Evolutionary conservation across 2,888 invertebrate species (phyloP).

Genomic region (Phengaris alcon): DNA sequence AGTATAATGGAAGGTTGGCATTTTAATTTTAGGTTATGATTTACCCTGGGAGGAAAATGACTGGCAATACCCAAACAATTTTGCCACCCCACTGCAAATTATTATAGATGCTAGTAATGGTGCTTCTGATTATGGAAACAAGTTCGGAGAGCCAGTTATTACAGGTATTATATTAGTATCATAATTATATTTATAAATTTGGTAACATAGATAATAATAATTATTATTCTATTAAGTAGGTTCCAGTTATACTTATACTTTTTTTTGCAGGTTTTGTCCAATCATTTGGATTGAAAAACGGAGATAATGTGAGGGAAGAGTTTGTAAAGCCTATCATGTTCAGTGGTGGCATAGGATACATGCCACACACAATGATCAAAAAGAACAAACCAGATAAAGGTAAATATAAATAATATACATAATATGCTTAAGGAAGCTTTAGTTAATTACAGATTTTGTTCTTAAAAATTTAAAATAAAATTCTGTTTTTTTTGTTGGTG

Average conservation of each 20-base stretch:
- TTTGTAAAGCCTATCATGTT: conserved; percentile 99
- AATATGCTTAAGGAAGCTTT: too few relatives aligned
- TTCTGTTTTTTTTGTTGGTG: too few relatives aligned
- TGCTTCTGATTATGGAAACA: conserved; percentile 99
- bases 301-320: conserved; percentile 86
- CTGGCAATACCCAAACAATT: conserved; percentile 90
- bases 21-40: conserved; percentile 81
- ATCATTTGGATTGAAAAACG: conserved; percentile 89
- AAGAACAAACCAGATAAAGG: conserved; percentile 88
- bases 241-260: neutral
- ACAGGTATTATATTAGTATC: conserved; percentile 49
- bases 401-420: conserved; percentile 44
- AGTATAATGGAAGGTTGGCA: neutral
- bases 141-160: conserved; percentile 98
- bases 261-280: conserved; percentile 88
- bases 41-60: conserved; percentile 91
- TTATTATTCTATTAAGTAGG: too few relatives aligned
- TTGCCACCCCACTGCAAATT: conserved; percentile 93
- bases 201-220: too few relatives aligned
- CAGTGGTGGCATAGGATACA: conserved; percentile 95
- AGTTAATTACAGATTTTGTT: too few relatives aligned
- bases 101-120: conserved; percentile 98
- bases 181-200: too few relatives aligned
- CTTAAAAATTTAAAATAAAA: too few relatives aligned
- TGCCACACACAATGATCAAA: conserved; percentile 89